Conservation (phyloP, 1,140 invertebrate genomes). For the Condylostylus longicornis region DNA sequence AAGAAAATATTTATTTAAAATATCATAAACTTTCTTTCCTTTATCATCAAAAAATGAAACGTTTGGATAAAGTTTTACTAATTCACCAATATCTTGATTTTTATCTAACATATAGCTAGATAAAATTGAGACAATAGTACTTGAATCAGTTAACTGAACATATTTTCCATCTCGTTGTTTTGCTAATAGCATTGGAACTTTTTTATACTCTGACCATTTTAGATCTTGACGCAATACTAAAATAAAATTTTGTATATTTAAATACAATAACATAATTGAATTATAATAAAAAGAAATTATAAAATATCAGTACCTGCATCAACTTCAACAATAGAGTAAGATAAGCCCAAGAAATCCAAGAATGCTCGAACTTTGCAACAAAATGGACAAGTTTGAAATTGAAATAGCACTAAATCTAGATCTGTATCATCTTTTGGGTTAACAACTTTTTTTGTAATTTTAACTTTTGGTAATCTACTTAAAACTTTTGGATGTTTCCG, state of each 20-base stretch:
- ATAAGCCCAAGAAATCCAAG: slow-evolving; percentile 85
- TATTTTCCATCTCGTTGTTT: slow-evolving; percentile 56
- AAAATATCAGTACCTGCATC: too few species aligned
- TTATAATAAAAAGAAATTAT: too few species aligned
- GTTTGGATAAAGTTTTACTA: slow-evolving; percentile 70
- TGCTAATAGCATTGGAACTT: slow-evolving; percentile 86
- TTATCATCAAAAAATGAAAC: slow-evolving; percentile 52
- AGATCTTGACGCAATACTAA: slow-evolving; percentile 79
- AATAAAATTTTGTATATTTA: slow-evolving; percentile 45
- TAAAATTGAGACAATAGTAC: slow-evolving; percentile 82
- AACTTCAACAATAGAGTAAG: slow-evolving; percentile 94
- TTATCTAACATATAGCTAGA: slow-evolving; percentile 59
- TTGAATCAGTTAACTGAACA: slow-evolving; percentile 82
- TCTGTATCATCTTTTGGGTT: slow-evolving; percentile 52
- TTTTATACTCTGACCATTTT: slow-evolving; percentile 87
- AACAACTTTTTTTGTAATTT: slow-evolving; percentile 40
- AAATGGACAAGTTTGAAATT: slow-evolving; percentile 97
- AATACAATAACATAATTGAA: not conserved
- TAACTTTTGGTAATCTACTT: slow-evolving; percentile 33
- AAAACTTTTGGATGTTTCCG: slow-evolving; percentile 31
- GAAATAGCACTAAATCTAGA: slow-evolving; percentile 77
- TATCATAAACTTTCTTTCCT: slow-evolving; percentile 53
- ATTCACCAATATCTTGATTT: slow-evolving; percentile 43
- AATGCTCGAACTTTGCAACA: slow-evolving; percentile 95
- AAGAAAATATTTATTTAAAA: slow-evolving; percentile 89